phyloP scores from a whole-genome alignment of 2,797 vertebrate genomes.

The Rallus crepitans region DNA sequence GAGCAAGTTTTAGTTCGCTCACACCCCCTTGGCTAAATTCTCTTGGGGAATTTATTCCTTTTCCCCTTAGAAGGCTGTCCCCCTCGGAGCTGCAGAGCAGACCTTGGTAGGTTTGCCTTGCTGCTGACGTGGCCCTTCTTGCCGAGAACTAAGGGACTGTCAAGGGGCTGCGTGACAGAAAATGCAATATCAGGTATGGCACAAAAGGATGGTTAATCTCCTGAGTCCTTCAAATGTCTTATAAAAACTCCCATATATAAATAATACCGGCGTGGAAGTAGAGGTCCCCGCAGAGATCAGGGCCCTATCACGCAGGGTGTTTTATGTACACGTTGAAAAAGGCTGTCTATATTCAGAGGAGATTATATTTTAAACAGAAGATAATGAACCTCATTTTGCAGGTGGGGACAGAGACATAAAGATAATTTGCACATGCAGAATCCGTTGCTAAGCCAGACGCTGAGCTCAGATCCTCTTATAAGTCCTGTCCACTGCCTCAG shows the following conservation, averaged over 20 bases:
- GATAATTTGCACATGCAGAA: constrained; percentile 16
- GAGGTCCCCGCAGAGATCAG: constrained; percentile 22
- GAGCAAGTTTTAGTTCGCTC: too few species aligned
- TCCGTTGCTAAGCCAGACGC: background rate
- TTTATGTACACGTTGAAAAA: background rate
- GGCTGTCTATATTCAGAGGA: background rate
- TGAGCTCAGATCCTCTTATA: background rate
- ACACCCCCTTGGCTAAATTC: background rate
- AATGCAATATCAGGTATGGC: background rate
- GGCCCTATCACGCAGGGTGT: background rate
- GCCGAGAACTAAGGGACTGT: background rate
- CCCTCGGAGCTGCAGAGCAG: background rate
- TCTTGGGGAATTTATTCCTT: background rate
- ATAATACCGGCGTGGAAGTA: background rate
- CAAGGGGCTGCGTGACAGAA: background rate
- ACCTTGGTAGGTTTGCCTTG: background rate
- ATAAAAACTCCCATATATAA: constrained; percentile 14
- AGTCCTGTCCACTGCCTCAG: background rate
- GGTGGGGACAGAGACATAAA: constrained; percentile 42
- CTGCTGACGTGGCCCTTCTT: background rate
- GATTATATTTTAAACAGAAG: constrained; percentile 46
- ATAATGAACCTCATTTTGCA: constrained; percentile 62
- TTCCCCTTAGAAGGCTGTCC: rapidly evolving
- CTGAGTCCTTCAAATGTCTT: constrained; percentile 2
- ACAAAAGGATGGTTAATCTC: background rate